Evolutionary conservation across 2,888 invertebrate genomes (phyloP), one percentile per base, ranked within the genome.

Genomic region (Anoncus sp.): DNA sequence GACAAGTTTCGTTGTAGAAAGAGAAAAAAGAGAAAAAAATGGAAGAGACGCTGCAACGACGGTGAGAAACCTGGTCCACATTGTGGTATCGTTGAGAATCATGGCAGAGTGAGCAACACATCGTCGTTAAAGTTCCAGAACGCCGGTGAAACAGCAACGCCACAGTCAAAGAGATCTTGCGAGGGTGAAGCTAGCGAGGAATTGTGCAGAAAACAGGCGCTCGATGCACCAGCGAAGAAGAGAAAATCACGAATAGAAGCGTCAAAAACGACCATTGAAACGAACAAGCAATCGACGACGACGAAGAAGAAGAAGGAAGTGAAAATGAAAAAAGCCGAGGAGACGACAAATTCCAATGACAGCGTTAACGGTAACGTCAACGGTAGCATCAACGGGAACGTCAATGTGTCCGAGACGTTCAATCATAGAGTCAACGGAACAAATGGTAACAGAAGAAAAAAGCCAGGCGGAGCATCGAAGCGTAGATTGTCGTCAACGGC

Each of bases 11-110:
- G 92, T 53, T 93, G 93, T 85, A 91, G 92, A 47, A 92, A 92
- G 80, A 89, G 92, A 31, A 92, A 92, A 84, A 92, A 92, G 85
- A 88, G 92, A 80, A 93, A 92, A 92, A 93, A 92, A 89, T 92
- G 91, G 38, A 88, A 86, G 66, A 83, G 88, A 35, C 84, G 84
- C 5, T 91, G 91, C 73, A 83, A 84, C 57, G 85, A 87, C 12
- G 89, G 87, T 43, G 88, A 89, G 74, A 82, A 78, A 62, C 86
- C 87, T 0, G 86, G 87, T 24, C 81, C 85, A 1, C 86, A 87
- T 65, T 89, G 89, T 78, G 82, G 83, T 22, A 43, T 71, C 16
- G 45, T 20, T 6, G 75, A 59, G 27, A 75, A 38, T 27, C 70
- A 60, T 43, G 63, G 57, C 1, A 43, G 67, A 45, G 43, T 47